These are phyloP conservation scores for Rhinolophus sinicus DNA, from an alignment of 2,113 vertebrate species.

Conservation along the genomic window DNA sequence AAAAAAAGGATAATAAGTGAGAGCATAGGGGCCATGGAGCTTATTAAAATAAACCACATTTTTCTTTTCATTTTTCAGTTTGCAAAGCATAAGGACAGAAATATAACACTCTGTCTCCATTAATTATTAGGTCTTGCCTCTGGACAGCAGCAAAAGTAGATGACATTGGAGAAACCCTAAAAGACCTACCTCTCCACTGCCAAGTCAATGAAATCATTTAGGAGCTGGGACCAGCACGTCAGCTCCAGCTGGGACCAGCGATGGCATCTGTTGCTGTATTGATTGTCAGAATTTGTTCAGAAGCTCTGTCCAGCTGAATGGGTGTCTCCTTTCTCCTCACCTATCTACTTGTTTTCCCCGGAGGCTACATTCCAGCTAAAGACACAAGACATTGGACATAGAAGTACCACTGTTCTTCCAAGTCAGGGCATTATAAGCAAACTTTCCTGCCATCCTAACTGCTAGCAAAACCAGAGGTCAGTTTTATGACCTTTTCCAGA, in stretches of 20 bases:
- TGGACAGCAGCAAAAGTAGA: background rate
- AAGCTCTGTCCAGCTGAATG: background rate
- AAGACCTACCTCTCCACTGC: background rate
- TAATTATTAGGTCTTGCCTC: background rate
- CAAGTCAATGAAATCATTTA: background rate
- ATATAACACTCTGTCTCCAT: background rate
- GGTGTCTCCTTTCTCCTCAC: background rate
- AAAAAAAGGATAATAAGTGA: background rate
- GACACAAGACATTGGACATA: background rate
- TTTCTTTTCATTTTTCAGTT: conserved; percentile 10
- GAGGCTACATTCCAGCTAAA: background rate
- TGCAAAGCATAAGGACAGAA: conserved; percentile 14
- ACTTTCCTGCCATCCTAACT: background rate
- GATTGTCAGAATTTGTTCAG: background rate
- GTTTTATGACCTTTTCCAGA: background rate
- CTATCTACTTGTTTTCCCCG: background rate
- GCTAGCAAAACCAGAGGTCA: background rate
- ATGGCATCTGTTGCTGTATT: conserved; percentile 35
- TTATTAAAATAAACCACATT: background rate
- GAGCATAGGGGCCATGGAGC: fast-evolving
- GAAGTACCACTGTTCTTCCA: background rate
- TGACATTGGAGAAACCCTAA: background rate
- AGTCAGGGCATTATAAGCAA: background rate
- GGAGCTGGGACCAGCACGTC: background rate
- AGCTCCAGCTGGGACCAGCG: conserved; percentile 12